Evolutionary conservation across 92 coral and sea anemone genomes (phyloP), one percentile per base, ranked within the genome.

Genomic region (Heliopora coerulea): DNA sequence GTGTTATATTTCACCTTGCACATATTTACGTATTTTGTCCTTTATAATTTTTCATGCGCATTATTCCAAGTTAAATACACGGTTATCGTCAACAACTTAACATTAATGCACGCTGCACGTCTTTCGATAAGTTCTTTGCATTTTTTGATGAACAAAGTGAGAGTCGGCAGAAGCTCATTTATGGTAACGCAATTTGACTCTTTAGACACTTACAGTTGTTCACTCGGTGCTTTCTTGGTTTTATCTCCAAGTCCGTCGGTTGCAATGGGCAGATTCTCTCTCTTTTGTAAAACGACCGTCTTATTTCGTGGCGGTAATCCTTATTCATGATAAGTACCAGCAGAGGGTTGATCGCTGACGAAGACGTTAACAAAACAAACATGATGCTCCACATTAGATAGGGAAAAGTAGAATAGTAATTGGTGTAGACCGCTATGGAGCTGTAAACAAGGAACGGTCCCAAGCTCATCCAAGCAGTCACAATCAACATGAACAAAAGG

Each of bases 221-320:
- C 42, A 12, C 42, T 12, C 17, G 12, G 15, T 8, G 14, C 14
- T 46, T 46, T 46, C n/a, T 3, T 15, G 7, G 52, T 46, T 46
- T 46, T 46, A 8, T 2, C 17, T 46, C n/a, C 10, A 46, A 2
- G 7, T 46, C 14, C 52, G 15, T 15, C 17, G 54, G 41, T 24
- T 37, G 54, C 73, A 56, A 31, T 3, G 61, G 61, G 3, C 13
- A 23, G 29, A 56, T 56, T 23, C 61, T 14, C 3, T 23, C 61
- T 13, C 31, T 56, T 56, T 23, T 56, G 61, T 56, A 56, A 23
- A 56, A 56, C 28, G 30, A 13, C 1, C 33, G 61, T 14, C 31
- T 29, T 56, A 56, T 56, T 56, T 56, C 61, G 3, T 56, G 14
- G 61, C 61, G 61, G 23, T 56, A 56, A 56, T 56, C 61, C 33